phyloP scores from a whole-genome alignment of 1,140 invertebrate species.

The Temnothorax nylanderi region DNA sequence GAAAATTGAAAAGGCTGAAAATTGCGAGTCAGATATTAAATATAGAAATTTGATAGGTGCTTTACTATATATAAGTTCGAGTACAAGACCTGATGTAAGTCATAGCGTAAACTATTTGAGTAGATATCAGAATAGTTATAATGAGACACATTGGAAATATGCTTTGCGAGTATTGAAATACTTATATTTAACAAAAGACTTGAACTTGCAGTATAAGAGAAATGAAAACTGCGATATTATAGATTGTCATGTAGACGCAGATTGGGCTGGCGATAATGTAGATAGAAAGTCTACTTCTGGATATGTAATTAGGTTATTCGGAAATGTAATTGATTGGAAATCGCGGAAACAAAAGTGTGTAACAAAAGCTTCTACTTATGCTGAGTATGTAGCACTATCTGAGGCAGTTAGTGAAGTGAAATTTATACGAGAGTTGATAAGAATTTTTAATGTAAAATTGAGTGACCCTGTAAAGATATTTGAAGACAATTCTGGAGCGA shows the following conservation, averaged over 20 bases:
- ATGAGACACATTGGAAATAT: constrained; percentile 25
- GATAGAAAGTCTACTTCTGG: constrained; percentile 39
- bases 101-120: constrained; percentile 37
- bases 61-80: constrained; percentile 22
- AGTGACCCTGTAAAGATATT: not conserved
- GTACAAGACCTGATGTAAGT: constrained; percentile 18
- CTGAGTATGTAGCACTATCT: constrained; percentile 40
- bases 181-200: constrained; percentile 13
- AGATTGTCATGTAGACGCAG: constrained; percentile 34
- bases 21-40: not conserved
- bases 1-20: constrained; percentile 9
- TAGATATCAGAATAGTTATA: constrained; percentile 25
- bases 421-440: not conserved
- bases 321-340: constrained; percentile 35
- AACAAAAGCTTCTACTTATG: constrained; percentile 7
- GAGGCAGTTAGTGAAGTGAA: constrained; percentile 3
- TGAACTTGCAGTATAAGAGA: not conserved
- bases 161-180: constrained; percentile 39
- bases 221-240: not conserved
- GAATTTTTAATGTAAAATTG: not conserved
- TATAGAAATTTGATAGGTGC: constrained; percentile 39
- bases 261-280: constrained; percentile 18
- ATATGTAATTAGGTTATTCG: constrained; percentile 30
- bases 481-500: constrained; percentile 28
- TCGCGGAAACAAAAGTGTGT: constrained; percentile 19